Evolutionary conservation across 1,140 invertebrate genomes (phyloP).

Genomic region (Diorhabda carinulata): DNA sequence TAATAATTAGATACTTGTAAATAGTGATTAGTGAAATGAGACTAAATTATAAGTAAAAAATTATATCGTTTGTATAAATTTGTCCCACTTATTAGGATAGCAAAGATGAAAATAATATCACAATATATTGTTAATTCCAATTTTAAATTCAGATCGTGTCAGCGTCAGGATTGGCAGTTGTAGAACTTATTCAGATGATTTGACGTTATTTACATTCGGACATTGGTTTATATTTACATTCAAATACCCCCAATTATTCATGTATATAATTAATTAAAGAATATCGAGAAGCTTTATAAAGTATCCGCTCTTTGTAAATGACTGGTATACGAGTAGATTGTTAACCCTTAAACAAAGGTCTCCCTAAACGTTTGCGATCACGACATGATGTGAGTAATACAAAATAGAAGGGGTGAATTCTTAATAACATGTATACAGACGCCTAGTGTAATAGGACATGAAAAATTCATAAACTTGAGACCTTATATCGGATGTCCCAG

Average conservation of each 20-base stretch:
- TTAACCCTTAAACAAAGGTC: conserved; percentile 1
- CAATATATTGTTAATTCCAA: too few species aligned
- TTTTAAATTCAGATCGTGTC: too few species aligned
- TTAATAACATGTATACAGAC: conserved; percentile 6
- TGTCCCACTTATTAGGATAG: too few species aligned
- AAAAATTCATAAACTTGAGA: conserved; percentile 6
- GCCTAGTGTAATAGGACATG: conserved; percentile 7
- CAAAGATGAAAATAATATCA: too few species aligned
- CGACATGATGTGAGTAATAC: conserved; percentile 10
- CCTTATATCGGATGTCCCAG: not conserved
- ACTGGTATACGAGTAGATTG: not conserved
- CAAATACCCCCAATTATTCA: not conserved
- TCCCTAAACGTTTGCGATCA: conserved; percentile 10
- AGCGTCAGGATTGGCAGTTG: too few species aligned
- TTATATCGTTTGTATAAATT: too few species aligned
- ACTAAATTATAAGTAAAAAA: too few species aligned
- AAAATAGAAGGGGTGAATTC: conserved; percentile 14
- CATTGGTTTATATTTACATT: too few species aligned
- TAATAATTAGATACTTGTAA: too few species aligned
- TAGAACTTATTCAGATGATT: too few species aligned
- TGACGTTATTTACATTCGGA: too few species aligned
- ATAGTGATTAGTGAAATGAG: too few species aligned
- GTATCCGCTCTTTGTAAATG: not conserved
- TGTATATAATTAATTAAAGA: not conserved
- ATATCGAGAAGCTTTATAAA: not conserved